Conservation (phyloP, 1,140 invertebrate genomes). For the Laupala kohalensis region DNA sequence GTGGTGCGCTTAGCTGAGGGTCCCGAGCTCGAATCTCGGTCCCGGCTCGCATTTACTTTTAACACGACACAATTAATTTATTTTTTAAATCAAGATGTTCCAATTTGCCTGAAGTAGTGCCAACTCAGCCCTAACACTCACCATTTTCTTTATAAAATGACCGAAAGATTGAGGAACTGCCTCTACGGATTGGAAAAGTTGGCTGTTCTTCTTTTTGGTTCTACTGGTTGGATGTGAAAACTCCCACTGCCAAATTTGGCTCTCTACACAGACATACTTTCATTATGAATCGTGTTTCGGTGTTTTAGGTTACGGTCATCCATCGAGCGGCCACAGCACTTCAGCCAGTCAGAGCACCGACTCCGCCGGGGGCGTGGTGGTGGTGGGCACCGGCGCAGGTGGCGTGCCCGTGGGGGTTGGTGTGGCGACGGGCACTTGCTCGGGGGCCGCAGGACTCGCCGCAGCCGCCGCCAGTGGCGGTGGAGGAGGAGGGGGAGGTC, state of each 20-base stretch:
- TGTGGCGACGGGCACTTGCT: slow-evolving; percentile 48
- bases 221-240: too few species aligned
- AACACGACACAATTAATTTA: too few species aligned
- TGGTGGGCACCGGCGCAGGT: slow-evolving; percentile 33
- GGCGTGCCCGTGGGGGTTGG: slow-evolving; percentile 26
- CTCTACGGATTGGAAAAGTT: neutral
- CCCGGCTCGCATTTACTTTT: too few species aligned
- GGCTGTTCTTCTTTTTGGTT: neutral
- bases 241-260: too few species aligned
- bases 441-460: slow-evolving; percentile 58
- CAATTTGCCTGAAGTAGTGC: too few species aligned
- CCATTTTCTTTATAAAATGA: neutral
- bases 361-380: slow-evolving; percentile 20
- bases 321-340: slow-evolving; percentile 31
- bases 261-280: too few species aligned
- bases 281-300: too few species aligned
- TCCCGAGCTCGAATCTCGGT: too few species aligned
- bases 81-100: too few species aligned
- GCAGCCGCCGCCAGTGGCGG: slow-evolving; percentile 61
- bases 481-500: slow-evolving; percentile 22
- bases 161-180: neutral
- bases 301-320: slow-evolving; percentile 16
- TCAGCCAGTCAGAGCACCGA: slow-evolving; percentile 42
- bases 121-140: too few species aligned
- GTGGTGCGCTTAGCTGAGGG: too few species aligned